A percentile compares a stretch with the other conserved stretches of the same genome.
phyloP scores from a whole-genome alignment of 2,113 vertebrate genomes.

The Leptocoma aspasia region DNA sequence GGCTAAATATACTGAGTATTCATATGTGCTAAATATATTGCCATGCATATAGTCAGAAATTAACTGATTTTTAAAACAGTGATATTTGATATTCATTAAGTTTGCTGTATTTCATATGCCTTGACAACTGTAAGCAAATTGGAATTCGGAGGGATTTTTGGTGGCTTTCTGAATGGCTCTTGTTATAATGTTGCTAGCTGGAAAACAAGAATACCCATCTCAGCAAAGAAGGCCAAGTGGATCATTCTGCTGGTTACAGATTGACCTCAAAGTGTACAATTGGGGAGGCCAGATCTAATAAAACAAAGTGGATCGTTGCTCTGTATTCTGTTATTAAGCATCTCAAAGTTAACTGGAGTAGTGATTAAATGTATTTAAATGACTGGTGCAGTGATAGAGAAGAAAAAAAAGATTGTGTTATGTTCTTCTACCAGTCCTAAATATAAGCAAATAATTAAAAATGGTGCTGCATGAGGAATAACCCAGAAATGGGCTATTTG shows the following conservation, averaged over 20 bases:
- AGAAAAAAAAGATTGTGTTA: not conserved
- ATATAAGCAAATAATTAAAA: not conserved
- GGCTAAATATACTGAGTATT: not conserved
- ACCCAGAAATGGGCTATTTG: not conserved
- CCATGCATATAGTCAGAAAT: not conserved
- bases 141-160: not conserved
- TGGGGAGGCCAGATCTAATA: not conserved
- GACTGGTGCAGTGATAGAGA: not conserved
- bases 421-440: not conserved
- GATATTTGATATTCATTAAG: not conserved
- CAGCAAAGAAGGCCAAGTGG: not conserved
- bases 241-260: not conserved
- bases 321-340: not conserved
- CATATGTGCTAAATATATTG: not conserved
- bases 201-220: not conserved
- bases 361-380: slow-evolving; percentile 9
- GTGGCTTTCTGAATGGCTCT: not conserved
- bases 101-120: not conserved
- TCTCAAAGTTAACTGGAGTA: not conserved
- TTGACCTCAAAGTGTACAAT: not conserved
- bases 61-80: not conserved
- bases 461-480: not conserved
- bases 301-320: not conserved
- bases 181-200: not conserved
- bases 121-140: not conserved